A percentile compares a stretch with the other conserved stretches of the same genome.
Evolutionary conservation across 2,797 vertebrate genomes (phyloP).

Genomic region (Sitta carolinensis): DNA sequence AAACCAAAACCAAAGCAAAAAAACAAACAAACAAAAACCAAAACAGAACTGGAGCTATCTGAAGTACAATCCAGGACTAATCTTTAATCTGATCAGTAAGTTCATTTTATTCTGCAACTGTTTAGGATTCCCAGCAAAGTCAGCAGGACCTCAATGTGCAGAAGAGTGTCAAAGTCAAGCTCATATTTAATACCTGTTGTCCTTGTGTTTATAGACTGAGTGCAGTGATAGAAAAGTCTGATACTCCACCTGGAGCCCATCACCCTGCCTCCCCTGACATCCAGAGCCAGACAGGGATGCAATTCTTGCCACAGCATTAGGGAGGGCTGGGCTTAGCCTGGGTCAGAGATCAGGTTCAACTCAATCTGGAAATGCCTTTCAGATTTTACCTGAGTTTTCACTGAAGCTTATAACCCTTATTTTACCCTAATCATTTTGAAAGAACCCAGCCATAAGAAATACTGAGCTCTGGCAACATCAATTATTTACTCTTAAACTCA

Average conservation of each 20-base stretch:
- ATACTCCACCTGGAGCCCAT: not conserved
- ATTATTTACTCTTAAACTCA: slow-evolving; percentile 3
- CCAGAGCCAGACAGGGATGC: not conserved
- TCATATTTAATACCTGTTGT: not conserved
- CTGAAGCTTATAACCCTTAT: not conserved
- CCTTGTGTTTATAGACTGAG: not conserved
- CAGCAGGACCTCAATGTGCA: not conserved
- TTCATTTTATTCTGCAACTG: not conserved
- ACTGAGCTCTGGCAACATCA: slow-evolving; percentile 6
- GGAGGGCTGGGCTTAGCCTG: not conserved
- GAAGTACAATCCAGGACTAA: not conserved
- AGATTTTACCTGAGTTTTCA: not conserved
- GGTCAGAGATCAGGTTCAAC: not conserved
- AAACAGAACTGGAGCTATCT: not conserved
- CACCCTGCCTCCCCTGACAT: not conserved
- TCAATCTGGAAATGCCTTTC: not conserved
- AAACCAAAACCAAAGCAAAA: too few species aligned
- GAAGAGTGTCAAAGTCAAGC: not conserved
- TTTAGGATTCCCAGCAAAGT: not conserved
- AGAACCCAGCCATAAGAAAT: not conserved
- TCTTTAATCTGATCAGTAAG: not conserved
- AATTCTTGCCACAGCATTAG: not conserved
- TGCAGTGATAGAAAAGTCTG: not conserved
- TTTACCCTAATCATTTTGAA: not conserved
- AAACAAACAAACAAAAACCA: too few species aligned